These are phyloP conservation scores for Ametastegia equiseti DNA, from an alignment of 2,888 invertebrate species.

Conservation along the genomic window DNA sequence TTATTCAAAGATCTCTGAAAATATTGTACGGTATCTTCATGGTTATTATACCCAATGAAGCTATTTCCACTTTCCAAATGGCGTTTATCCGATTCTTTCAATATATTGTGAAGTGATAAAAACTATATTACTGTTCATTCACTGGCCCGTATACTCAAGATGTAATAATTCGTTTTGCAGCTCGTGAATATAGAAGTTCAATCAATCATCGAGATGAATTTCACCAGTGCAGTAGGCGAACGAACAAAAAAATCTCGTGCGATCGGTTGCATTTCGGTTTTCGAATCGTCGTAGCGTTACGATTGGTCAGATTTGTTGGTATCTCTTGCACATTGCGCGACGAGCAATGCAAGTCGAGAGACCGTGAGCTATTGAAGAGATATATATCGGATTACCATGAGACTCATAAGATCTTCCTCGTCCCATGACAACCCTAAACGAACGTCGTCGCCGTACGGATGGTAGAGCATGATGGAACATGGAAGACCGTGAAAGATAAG, in stretches of 20 bases:
- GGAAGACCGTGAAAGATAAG: neutral
- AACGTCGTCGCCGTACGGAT: too few relatives aligned
- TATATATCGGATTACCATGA: slow-evolving; percentile 33
- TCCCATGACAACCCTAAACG: slow-evolving; percentile 38
- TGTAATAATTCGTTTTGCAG: too few relatives aligned
- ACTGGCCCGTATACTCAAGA: too few relatives aligned
- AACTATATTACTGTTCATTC: too few relatives aligned
- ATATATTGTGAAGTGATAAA: too few relatives aligned
- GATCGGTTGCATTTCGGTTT: neutral
- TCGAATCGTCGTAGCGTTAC: slow-evolving; percentile 27
- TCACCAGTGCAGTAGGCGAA: neutral
- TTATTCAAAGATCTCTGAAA: too few relatives aligned
- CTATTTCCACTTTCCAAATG: too few relatives aligned
- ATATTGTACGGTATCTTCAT: too few relatives aligned
- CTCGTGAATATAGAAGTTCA: too few relatives aligned
- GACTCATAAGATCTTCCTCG: slow-evolving; percentile 29
- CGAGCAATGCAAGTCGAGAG: slow-evolving; percentile 38
- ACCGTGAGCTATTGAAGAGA: neutral
- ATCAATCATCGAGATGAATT: neutral
- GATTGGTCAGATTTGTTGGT: neutral
- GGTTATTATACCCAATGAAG: too few relatives aligned
- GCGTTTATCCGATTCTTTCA: too few relatives aligned
- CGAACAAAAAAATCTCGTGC: neutral
- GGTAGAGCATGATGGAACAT: neutral
- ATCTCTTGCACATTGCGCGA: slow-evolving; percentile 39